Percentiles rank a stretch among this genome's conserved stretches.
Conservation (phyloP, 1,140 invertebrate genomes). For the Drosophila parabipectinata region DNA sequence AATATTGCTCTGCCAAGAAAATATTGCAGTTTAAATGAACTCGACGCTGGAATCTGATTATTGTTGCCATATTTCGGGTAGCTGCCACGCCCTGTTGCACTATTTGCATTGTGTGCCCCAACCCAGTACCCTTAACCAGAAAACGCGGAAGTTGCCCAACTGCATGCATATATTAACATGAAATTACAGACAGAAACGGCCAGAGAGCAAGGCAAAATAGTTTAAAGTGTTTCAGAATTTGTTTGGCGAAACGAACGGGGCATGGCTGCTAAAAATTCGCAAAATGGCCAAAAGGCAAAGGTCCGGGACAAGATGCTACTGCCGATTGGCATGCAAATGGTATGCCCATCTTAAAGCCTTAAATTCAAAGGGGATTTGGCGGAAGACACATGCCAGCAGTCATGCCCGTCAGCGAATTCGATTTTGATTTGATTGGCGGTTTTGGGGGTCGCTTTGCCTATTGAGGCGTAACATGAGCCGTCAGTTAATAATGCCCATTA, state of each 20-base stretch:
- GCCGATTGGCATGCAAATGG: constrained; percentile 43
- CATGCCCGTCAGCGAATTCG: constrained; percentile 1
- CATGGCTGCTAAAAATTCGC: not conserved
- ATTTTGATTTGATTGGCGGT: constrained; percentile 42
- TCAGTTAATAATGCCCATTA: constrained; percentile 63
- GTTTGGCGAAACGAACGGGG: constrained; percentile 37
- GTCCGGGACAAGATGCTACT: constrained; percentile 34
- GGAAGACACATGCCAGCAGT: not conserved
- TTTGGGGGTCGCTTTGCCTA: constrained; percentile 51
- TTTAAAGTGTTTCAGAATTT: constrained; percentile 56
- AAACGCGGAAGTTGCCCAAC: constrained; percentile 18
- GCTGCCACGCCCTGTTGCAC: constrained; percentile 39
- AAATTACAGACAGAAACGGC: constrained; percentile 59
- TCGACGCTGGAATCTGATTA: constrained; percentile 57
- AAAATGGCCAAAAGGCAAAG: constrained; percentile 7
- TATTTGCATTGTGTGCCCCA: constrained; percentile 48
- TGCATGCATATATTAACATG: constrained; percentile 74
- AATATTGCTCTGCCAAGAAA: not conserved
- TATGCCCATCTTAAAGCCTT: constrained; percentile 30
- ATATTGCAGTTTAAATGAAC: constrained; percentile 55
- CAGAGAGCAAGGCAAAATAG: constrained; percentile 37
- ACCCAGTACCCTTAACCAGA: not conserved
- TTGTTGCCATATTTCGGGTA: constrained; percentile 42
- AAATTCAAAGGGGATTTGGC: constrained; percentile 1
- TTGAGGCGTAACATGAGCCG: constrained; percentile 40